These are phyloP conservation scores for Poicephalus meyeri DNA, from an alignment of 2,113 vertebrate genomes.

Conservation along the genomic window DNA sequence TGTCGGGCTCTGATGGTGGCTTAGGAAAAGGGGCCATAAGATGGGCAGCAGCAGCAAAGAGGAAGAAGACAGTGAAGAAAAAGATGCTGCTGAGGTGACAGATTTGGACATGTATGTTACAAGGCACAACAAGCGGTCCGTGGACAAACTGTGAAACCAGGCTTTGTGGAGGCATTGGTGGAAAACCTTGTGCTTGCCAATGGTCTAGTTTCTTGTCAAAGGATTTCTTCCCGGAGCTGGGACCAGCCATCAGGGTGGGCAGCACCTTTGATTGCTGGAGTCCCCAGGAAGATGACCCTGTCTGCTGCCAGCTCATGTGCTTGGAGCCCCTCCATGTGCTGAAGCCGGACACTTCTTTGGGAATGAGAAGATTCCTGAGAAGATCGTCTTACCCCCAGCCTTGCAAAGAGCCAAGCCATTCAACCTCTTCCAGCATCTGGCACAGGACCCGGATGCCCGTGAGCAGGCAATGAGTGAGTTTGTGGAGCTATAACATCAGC, in stretches of 20 bases:
- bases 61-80: background rate
- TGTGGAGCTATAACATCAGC: background rate
- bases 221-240: background rate
- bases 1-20: background rate
- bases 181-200: background rate
- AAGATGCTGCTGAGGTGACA: background rate
- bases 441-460: background rate
- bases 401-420: background rate
- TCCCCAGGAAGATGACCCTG: accelerated
- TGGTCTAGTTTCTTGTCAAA: background rate
- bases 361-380: background rate
- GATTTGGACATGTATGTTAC: background rate
- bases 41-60: background rate
- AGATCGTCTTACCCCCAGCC: background rate
- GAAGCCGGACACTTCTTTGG: background rate
- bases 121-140: background rate
- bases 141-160: background rate
- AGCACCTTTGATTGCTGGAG: background rate
- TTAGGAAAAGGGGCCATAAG: background rate
- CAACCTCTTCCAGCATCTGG: background rate
- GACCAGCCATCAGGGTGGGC: background rate
- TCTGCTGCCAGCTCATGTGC: background rate
- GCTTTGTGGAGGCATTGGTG: background rate
- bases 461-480: too few species aligned
- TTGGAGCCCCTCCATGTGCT: background rate